phyloP scores from a whole-genome alignment of 2,797 vertebrate species.

The Adrianichthys oophorus region DNA sequence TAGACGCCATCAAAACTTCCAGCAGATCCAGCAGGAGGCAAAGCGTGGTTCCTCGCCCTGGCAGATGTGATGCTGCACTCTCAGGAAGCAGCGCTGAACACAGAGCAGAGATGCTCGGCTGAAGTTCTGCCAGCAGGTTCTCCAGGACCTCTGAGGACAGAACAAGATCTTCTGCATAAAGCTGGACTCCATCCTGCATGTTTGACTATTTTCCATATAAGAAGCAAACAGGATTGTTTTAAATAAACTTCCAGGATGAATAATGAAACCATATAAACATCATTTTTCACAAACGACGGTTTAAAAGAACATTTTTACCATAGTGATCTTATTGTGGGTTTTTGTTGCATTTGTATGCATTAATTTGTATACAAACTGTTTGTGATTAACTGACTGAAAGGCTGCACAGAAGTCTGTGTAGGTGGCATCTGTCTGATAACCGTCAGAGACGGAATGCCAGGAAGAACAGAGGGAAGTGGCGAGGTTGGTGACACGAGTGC shows the following conservation, averaged over 20 bases:
- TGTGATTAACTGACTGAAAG: too few species aligned
- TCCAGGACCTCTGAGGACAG: conserved; percentile 68
- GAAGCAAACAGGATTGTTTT: not conserved
- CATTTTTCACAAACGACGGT: too few species aligned
- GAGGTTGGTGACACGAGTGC: too few species aligned
- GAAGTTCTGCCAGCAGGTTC: conserved; percentile 77
- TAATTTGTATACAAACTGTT: too few species aligned
- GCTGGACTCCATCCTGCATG: not conserved
- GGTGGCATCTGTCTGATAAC: too few species aligned
- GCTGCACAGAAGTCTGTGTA: too few species aligned
- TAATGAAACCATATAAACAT: not conserved
- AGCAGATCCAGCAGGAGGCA: conserved; percentile 82
- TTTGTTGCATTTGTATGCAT: too few species aligned
- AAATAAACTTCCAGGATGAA: not conserved
- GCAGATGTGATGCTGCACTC: conserved; percentile 14
- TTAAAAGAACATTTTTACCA: too few species aligned
- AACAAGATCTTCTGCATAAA: not conserved
- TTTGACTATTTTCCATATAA: too few species aligned
- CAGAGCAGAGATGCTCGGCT: conserved; percentile 73
- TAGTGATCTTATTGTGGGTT: too few species aligned
- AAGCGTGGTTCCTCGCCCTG: conserved; percentile 49
- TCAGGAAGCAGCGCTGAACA: conserved; percentile 67
- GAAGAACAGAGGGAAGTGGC: too few species aligned
- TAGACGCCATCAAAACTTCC: conserved; percentile 81
- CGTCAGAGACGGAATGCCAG: too few species aligned